A percentile compares a stretch with the other conserved stretches of the same genome.
Conservation (phyloP, 1,140 invertebrate species). For the Thereuonema tuberculata region DNA sequence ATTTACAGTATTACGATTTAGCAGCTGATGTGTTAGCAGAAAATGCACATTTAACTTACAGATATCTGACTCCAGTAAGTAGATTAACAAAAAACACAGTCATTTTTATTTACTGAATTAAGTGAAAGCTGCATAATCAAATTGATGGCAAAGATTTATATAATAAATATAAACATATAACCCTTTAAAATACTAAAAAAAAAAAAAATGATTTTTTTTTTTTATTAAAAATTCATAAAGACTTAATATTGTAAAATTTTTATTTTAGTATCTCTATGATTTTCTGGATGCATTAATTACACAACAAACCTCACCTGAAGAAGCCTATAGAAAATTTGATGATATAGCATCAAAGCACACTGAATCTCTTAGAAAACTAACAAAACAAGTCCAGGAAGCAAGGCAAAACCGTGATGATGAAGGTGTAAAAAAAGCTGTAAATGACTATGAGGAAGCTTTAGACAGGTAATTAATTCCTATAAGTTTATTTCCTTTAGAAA, state of each 20-base stretch:
- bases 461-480: conserved; percentile 68
- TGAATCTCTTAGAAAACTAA: conserved; percentile 76
- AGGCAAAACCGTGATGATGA: conserved; percentile 74
- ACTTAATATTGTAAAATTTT: too few species aligned
- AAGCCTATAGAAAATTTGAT: conserved; percentile 94
- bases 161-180: too few species aligned
- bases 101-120: too few species aligned
- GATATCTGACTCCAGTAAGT: conserved; percentile 76
- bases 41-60: conserved; percentile 92
- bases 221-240: too few species aligned
- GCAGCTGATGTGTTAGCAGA: conserved; percentile 97
- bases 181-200: too few species aligned
- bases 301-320: conserved; percentile 91
- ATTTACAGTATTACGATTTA: conserved; percentile 68
- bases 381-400: conserved; percentile 81
- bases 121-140: too few species aligned
- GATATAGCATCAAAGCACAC: conserved; percentile 83
- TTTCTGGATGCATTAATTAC: conserved; percentile 85
- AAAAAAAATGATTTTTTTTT: too few species aligned
- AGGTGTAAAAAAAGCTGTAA: conserved; percentile 71
- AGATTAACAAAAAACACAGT: too few species aligned
- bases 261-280: conserved; percentile 49
- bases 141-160: too few species aligned
- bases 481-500: too few species aligned
- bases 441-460: conserved; percentile 84